These are phyloP conservation scores for Nipponia nippon DNA, from an alignment of 2,113 vertebrate species.

Conservation along the genomic window DNA sequence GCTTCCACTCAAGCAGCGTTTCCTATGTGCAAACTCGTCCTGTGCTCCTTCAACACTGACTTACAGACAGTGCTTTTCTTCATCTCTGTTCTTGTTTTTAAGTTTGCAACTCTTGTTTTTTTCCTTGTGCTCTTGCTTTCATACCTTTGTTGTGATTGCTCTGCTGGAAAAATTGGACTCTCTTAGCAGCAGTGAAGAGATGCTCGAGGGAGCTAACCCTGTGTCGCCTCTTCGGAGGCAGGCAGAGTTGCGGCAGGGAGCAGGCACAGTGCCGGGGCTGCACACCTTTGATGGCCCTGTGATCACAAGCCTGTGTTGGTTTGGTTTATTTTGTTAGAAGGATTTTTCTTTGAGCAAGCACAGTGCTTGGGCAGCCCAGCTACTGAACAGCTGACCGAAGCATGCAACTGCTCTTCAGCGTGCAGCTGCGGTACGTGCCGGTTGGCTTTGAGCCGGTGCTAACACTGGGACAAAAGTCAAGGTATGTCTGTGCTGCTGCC, in stretches of 20 bases:
- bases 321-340: not conserved
- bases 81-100: not conserved
- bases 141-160: not conserved
- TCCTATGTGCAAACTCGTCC: not conserved
- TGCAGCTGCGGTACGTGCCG: not conserved
- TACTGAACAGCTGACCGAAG: not conserved
- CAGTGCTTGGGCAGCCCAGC: not conserved
- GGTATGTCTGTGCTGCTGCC: not conserved
- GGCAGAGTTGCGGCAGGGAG: not conserved
- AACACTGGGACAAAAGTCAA: not conserved
- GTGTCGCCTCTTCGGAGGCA: not conserved
- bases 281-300: not conserved
- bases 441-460: not conserved
- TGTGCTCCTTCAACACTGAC: not conserved
- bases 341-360: not conserved
- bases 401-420: accelerated
- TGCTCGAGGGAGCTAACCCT: not conserved
- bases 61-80: not conserved
- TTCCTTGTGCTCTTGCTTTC: not conserved
- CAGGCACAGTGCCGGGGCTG: accelerated
- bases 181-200: not conserved
- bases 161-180: not conserved
- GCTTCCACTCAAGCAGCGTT: not conserved
- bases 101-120: not conserved
- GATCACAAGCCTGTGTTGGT: not conserved